Evolutionary conservation across 1,140 invertebrate species (phyloP).

Genomic region (Dendroctonus ponderosae): DNA sequence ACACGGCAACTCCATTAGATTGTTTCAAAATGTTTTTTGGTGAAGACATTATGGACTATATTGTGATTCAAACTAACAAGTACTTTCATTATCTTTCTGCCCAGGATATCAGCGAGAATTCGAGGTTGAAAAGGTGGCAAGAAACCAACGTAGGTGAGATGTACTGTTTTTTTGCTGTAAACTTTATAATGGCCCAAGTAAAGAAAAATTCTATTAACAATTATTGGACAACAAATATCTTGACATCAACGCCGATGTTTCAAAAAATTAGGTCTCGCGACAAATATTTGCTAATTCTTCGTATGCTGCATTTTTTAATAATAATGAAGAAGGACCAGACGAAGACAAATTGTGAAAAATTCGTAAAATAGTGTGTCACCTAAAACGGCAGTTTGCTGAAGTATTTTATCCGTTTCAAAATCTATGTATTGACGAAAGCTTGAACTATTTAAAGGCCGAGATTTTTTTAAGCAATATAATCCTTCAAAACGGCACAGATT

Average conservation of each 20-base stretch:
- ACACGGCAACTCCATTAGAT: too few species aligned
- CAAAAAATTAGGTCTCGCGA: slow-evolving; percentile 37
- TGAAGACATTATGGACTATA: too few species aligned
- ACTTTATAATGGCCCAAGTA: too few species aligned
- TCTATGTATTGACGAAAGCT: slow-evolving; percentile 41
- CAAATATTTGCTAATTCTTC: slow-evolving; percentile 33
- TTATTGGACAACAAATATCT: slow-evolving; percentile 39
- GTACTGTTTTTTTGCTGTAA: too few species aligned
- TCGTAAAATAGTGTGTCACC: background rate
- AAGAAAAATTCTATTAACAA: background rate
- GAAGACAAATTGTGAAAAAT: slow-evolving; percentile 14
- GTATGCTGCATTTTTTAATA: slow-evolving; percentile 32
- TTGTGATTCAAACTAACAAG: too few species aligned
- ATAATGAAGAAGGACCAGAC: slow-evolving; percentile 28
- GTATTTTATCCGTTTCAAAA: slow-evolving; percentile 35
- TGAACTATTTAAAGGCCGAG: slow-evolving; percentile 45
- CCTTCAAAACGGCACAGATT: slow-evolving; percentile 45
- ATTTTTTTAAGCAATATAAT: slow-evolving; percentile 49
- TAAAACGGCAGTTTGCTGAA: slow-evolving; percentile 20
- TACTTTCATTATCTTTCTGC: too few species aligned
- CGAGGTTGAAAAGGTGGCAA: too few species aligned
- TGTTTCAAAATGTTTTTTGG: too few species aligned
- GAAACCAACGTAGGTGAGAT: too few species aligned
- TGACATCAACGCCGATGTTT: slow-evolving; percentile 41
- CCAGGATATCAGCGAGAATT: too few species aligned